Evolutionary conservation across 2,888 invertebrate species (phyloP).

Genomic region (Resseliella maxima): DNA sequence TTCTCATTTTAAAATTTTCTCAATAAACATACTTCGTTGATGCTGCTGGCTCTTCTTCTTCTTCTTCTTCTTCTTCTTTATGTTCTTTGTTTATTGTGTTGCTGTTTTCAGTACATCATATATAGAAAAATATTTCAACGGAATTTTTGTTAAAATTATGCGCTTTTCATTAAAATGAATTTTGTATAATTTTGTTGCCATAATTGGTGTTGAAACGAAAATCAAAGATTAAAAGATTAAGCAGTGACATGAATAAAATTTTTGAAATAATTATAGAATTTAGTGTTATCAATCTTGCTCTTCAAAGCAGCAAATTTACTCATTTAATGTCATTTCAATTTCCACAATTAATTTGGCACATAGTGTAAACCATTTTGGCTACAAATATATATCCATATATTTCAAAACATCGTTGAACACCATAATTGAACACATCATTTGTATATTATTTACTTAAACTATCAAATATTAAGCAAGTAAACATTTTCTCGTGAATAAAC

Average conservation of each 20-base stretch:
- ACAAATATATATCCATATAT: too few relatives aligned
- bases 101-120: not conserved
- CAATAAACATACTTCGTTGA: too few relatives aligned
- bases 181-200: not conserved
- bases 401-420: too few relatives aligned
- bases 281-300: not conserved
- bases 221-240: constrained; percentile 14
- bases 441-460: too few relatives aligned
- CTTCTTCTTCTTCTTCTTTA: too few relatives aligned
- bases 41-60: not conserved
- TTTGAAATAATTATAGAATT: not conserved
- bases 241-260: not conserved
- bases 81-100: not conserved
- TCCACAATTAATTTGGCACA: too few relatives aligned
- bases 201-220: not conserved
- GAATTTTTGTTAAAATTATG: constrained; percentile 7
- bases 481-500: too few relatives aligned
- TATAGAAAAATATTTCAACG: not conserved
- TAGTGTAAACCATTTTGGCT: too few relatives aligned
- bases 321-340: too few relatives aligned
- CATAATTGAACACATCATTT: too few relatives aligned
- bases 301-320: too few relatives aligned
- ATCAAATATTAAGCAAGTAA: too few relatives aligned
- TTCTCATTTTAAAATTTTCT: not conserved
- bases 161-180: not conserved